phyloP scores from a whole-genome alignment of 2,888 invertebrate species.

The Lucinisca nassula region DNA sequence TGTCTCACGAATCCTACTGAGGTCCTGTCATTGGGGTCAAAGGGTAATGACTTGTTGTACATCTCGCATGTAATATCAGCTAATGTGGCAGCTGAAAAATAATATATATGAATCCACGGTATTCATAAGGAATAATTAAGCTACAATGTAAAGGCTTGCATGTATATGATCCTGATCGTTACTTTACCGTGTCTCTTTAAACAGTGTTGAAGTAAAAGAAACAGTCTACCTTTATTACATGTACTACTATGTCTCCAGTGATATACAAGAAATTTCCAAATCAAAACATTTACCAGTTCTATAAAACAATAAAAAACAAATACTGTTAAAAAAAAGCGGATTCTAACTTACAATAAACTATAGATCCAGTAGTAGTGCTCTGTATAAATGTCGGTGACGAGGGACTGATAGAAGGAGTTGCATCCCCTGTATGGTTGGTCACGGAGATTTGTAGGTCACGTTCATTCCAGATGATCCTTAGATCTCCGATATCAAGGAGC shows the following conservation, averaged over 20 bases:
- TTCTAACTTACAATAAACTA: constrained; percentile 69
- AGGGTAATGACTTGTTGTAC: constrained; percentile 72
- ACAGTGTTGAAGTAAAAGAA: no score
- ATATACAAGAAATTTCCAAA: no score
- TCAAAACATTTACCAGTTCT: no score
- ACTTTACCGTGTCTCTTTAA: no score
- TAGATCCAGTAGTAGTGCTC: constrained; percentile 54
- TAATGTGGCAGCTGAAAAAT: constrained; percentile 70
- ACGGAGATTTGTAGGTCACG: constrained; percentile 62
- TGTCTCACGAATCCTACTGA: constrained; percentile 66
- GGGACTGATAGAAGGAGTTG: constrained; percentile 60
- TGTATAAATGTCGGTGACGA: constrained; percentile 47
- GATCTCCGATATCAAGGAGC: constrained; percentile 72
- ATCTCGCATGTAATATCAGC: constrained; percentile 68
- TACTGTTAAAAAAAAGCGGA: no score
- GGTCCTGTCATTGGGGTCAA: constrained; percentile 62
- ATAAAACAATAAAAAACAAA: no score
- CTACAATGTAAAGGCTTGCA: no score
- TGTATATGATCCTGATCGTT: no score
- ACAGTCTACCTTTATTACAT: no score
- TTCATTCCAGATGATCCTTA: constrained; percentile 74
- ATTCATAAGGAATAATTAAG: no score
- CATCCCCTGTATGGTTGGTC: constrained; percentile 72
- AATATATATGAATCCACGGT: no score
- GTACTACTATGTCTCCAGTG: no score